Base-by-base conservation (phyloP, 2,113 vertebrate species). In the Cheirogaleus medius region DNA sequence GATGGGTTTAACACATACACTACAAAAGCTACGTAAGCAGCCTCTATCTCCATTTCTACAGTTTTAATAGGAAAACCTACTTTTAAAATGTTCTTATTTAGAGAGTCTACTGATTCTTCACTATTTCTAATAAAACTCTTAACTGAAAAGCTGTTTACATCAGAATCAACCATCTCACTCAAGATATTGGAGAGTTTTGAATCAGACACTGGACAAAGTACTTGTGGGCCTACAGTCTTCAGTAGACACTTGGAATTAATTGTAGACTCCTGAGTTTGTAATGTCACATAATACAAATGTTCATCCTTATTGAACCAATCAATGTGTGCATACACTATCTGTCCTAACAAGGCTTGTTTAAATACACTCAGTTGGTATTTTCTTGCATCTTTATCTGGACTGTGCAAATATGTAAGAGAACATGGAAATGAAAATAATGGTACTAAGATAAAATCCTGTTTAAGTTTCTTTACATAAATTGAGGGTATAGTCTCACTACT, bases 351-450 rank as follows among this genome's bases (percentile, higher is more conserved):
- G 14, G 98, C 99, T 86, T 98, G 91, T 73, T 97, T 99, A 81
- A 99, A 98, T 66, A 98, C 82, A 92, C 92, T 93, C 93, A 99
- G 93, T 71, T 99, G 99, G 90, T 91, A 80, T 92, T 97, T 96
- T 97, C 97, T 98, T 73, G 84, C 60, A 0, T 82, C 92, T 86
- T 98, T 96, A 90, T 99, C 98, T 74, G 98, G 90, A 85, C 97
- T 98, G 60, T 20, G 93, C 68, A 99, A 97, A 97, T 97, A 99
- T 49, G 99, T 98, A 27, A 99, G 98, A 0, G 99, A 98, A 98
- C 99, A 99, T 0, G 99, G 99, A 92, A 99, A 99, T 0, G 99
- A 99, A 99, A 99, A 98, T 95, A 99, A 98, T 0, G 99, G 99
- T 32, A 97, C 81, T 15, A 90, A 98, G 97, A 98, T 98, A 91